These are phyloP conservation scores for Brevimyrus niger DNA, from an alignment of 2,113 vertebrate species.

Conservation along the genomic window DNA sequence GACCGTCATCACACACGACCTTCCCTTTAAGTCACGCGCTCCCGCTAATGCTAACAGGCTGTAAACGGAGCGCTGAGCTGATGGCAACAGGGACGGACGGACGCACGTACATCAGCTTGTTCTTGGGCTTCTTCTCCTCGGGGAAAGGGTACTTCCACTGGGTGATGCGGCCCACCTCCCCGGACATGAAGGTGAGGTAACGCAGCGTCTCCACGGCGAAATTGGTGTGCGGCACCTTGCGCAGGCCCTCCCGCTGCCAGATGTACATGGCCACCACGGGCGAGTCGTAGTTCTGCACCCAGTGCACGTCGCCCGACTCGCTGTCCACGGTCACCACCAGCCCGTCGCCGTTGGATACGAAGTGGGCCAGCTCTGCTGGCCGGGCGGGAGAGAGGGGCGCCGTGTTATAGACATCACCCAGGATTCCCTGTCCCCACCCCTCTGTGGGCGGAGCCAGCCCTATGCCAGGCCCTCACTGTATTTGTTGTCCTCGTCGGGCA, in stretches of 20 bases:
- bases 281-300: conserved; percentile 96
- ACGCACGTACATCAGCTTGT: conserved; percentile 81
- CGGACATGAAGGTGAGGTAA: conserved; percentile 95
- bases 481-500: conserved; percentile 83
- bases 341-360: conserved; percentile 92
- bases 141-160: conserved; percentile 98
- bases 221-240: conserved; percentile 85
- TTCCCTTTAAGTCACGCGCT: not conserved
- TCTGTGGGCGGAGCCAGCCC: not conserved
- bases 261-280: conserved; percentile 95
- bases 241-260: conserved; percentile 87
- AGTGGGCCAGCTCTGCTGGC: conserved; percentile 84
- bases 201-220: conserved; percentile 91
- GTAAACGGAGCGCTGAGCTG: not conserved
- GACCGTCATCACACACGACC: not conserved
- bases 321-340: conserved; percentile 96
- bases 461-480: conserved; percentile 69
- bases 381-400: not conserved
- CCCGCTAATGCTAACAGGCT: not conserved
- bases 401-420: not conserved
- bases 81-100: not conserved
- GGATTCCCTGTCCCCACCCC: not conserved
- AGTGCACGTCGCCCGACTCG: conserved; percentile 83
- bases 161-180: conserved; percentile 91
- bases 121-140: conserved; percentile 84